phyloP scores from a whole-genome alignment of 1,140 invertebrate genomes.

The Drosophila guanche region DNA sequence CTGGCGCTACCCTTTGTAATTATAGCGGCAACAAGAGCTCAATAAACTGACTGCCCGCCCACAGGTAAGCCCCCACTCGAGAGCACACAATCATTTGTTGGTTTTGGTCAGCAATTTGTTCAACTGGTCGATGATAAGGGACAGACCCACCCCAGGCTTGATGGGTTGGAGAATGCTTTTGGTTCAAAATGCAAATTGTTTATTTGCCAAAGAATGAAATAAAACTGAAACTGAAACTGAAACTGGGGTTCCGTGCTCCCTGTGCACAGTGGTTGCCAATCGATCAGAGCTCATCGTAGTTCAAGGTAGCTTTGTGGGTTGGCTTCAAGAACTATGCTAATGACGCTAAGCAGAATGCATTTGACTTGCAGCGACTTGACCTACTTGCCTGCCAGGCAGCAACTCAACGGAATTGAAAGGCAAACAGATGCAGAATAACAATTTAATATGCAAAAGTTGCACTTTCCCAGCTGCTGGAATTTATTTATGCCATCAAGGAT shows the following conservation, averaged over 20 bases:
- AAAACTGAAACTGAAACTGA: neutral
- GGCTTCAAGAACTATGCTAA: constrained; percentile 36
- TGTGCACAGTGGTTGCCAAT: constrained; percentile 50
- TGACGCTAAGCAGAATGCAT: constrained; percentile 27
- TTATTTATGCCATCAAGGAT: constrained; percentile 21
- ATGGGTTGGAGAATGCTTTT: constrained; percentile 41
- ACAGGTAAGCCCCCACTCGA: neutral
- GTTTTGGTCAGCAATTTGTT: constrained; percentile 71
- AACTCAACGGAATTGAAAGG: constrained; percentile 27
- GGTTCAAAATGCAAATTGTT: constrained; percentile 79
- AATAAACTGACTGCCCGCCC: constrained; percentile 38
- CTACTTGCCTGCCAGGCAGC: constrained; percentile 48
- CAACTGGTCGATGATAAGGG: constrained; percentile 52
- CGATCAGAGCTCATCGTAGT: constrained; percentile 14
- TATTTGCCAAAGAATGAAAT: constrained; percentile 59
- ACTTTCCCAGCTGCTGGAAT: constrained; percentile 18
- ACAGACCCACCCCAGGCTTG: constrained; percentile 28
- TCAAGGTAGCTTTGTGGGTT: constrained; percentile 21
- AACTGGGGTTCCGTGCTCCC: too few relatives aligned
- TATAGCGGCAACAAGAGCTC: constrained; percentile 54
- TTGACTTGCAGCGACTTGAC: constrained; percentile 41
- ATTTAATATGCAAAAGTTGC: constrained; percentile 53
- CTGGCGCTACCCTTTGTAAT: constrained; percentile 56
- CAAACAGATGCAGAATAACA: constrained; percentile 45
- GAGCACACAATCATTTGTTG: constrained; percentile 47